Conservation (phyloP, 2,797 vertebrate species). For the Capromys pilorides region DNA sequence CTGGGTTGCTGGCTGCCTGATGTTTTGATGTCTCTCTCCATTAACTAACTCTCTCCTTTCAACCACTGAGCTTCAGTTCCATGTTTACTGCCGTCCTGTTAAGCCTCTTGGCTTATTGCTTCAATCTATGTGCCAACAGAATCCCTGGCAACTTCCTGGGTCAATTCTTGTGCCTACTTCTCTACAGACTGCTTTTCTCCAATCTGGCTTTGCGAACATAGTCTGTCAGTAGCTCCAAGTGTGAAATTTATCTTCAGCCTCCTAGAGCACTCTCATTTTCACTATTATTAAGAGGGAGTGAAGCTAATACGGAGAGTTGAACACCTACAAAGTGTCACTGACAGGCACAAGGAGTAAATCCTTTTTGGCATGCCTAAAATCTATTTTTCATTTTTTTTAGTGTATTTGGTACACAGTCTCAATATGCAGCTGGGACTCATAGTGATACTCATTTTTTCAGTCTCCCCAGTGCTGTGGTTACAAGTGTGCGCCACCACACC, state of each 20-base stretch:
- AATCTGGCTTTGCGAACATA: conserved; percentile 65
- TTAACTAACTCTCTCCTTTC: conserved; percentile 69
- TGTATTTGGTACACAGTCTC: too few relatives aligned
- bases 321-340: not conserved
- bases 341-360: not conserved
- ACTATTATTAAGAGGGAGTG: conserved; percentile 52
- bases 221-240: conserved; percentile 43
- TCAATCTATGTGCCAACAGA: conserved; percentile 7
- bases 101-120: conserved; percentile 34
- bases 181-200: conserved; percentile 38
- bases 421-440: too few relatives aligned
- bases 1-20: conserved; percentile 17
- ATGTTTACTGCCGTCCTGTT: conserved; percentile 59
- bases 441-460: too few relatives aligned
- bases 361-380: not conserved
- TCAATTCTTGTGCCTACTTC: conserved; percentile 23
- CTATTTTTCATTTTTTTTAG: not conserved
- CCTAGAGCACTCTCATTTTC: conserved; percentile 30
- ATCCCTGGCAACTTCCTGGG: conserved; percentile 44
- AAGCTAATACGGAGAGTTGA: conserved; percentile 11
- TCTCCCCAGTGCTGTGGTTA: too few relatives aligned
- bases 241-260: conserved; percentile 24
- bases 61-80: not conserved
- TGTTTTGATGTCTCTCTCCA: conserved; percentile 68
- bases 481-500: too few relatives aligned